phyloP scores from a whole-genome alignment of 2,888 invertebrate species.

The Neoaliturus tenellus region DNA sequence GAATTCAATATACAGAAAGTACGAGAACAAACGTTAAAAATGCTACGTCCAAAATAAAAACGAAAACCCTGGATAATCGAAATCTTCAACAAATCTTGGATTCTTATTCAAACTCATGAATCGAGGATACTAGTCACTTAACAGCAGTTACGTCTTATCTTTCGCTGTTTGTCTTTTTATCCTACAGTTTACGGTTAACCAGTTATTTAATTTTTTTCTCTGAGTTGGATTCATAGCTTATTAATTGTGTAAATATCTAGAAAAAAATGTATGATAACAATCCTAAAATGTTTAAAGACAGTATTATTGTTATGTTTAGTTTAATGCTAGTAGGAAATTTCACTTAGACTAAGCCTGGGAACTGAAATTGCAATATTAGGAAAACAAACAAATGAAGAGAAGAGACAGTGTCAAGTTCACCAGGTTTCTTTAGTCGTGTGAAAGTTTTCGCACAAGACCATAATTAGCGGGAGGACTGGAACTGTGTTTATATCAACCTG shows the following conservation, averaged over 20 bases:
- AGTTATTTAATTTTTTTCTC: too few relatives aligned
- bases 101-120: neutral
- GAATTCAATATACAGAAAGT: too few relatives aligned
- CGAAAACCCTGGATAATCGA: neutral
- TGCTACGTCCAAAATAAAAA: too few relatives aligned
- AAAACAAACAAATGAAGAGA: neutral
- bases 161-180: neutral
- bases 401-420: neutral
- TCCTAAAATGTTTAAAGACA: too few relatives aligned
- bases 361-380: neutral
- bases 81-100: neutral
- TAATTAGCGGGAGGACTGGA: neutral
- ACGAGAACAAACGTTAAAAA: too few relatives aligned
- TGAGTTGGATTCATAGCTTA: too few relatives aligned
- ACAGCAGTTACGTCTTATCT: neutral
- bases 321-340: too few relatives aligned
- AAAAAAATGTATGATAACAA: too few relatives aligned
- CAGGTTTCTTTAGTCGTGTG: neutral
- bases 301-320: too few relatives aligned
- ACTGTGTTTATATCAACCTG: neutral
- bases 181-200: neutral
- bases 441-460: neutral
- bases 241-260: too few relatives aligned
- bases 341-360: neutral
- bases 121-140: neutral